phyloP scores from a whole-genome alignment of 2,888 invertebrate genomes.

The Adelognathus sp. region DNA sequence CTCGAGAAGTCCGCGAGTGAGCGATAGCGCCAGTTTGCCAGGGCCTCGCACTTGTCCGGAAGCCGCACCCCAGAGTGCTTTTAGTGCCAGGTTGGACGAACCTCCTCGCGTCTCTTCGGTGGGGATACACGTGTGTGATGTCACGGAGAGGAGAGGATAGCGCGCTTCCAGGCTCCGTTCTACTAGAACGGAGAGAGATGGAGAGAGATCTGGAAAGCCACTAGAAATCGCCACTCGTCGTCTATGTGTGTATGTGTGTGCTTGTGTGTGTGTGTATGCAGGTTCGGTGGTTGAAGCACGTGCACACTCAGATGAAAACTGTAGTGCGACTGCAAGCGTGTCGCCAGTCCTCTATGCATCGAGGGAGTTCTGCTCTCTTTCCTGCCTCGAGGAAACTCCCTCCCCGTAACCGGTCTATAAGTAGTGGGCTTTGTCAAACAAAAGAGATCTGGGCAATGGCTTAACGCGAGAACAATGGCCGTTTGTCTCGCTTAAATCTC shows the following conservation, averaged over 20 bases:
- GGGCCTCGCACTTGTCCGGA: background rate
- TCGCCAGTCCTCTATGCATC: constrained; percentile 4
- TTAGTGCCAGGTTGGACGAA: constrained; percentile 27
- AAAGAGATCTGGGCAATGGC: constrained; percentile 61
- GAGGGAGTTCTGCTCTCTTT: constrained; percentile 45
- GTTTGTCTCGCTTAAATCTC: constrained; percentile 63
- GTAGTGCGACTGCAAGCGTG: background rate
- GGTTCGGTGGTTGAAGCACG: background rate
- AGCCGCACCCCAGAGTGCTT: constrained; percentile 33
- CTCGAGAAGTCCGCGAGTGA: background rate
- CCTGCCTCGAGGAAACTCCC: background rate
- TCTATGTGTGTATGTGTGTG: background rate
- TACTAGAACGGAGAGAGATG: constrained; percentile 24
- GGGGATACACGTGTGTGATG: constrained; percentile 31
- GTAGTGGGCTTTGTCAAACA: constrained; percentile 59
- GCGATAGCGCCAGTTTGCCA: constrained; percentile 20
- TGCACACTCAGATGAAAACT: background rate
- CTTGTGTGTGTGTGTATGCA: background rate
- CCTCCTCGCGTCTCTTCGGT: constrained; percentile 12
- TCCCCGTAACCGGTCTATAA: constrained; percentile 7
- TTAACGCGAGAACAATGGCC: constrained; percentile 66
- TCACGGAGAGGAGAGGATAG: constrained; percentile 14
- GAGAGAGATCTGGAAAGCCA: constrained; percentile 6
- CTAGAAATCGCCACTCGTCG: constrained; percentile 11
- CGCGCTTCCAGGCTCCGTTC: constrained; percentile 3